Base-by-base conservation (phyloP, 2,797 vertebrate species). In the Sebastes itinus region DNA sequence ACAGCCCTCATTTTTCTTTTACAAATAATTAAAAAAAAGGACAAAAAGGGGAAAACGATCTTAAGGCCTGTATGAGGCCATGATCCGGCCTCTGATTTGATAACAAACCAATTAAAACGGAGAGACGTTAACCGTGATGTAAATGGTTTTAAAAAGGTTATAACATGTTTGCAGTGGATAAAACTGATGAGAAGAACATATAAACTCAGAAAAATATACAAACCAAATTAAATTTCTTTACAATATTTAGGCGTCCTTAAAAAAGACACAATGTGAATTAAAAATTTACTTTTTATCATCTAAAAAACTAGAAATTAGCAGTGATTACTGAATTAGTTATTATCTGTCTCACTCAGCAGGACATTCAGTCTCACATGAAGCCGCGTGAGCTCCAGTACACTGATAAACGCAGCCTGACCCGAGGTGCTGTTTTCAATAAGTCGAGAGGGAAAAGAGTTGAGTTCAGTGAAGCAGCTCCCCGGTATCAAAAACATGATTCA, bases 401-500 rank as follows among this genome's bases (percentile, higher is more conserved):
- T 77, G 58, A 75, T 88, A 72, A 49, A 80, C 59, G 78, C 66
- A 72, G 22, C 32, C 2, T 84, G 62, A 55, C 83, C 56, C 23
- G 11, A 76, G 38, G 79, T 78, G 76, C 88, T 94, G 90, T 90
- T 94, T 94, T 90, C 85, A 91, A 92, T 90, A 85, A 87, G 79
- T 74, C 32, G 61, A 65, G 60, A 77, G 70, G 89, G 91, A 84
- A 88, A 78, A 86, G 70, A 80, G 86, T 87, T 80, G 88, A 90
- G 59, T 84, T 63, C 80, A 81, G 64, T 75, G 86, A 88, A 89
- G 87, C 88, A 73, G 75, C 85, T 79, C 74, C 61, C 11, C 73
- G 23, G 86, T 87, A 89, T 94, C 85, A 85, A 82, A 89, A 87
- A 88, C 89, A 91, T 93, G 92, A 93, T 92, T 93, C 93, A 92